These are phyloP conservation scores for Darwinula stevensoni DNA, from an alignment of 2,888 invertebrate species.

Conservation along the genomic window DNA sequence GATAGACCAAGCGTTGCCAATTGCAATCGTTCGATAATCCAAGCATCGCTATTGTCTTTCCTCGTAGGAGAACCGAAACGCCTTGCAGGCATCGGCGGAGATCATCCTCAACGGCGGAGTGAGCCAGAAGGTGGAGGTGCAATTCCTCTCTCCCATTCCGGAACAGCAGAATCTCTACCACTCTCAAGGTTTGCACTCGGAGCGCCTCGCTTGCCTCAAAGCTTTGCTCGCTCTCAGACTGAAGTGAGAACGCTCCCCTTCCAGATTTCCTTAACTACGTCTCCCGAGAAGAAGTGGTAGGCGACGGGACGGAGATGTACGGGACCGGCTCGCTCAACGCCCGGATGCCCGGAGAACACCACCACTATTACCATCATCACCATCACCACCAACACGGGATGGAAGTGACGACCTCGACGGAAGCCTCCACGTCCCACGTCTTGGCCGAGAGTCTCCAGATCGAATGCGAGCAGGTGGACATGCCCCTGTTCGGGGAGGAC, in stretches of 20 bases:
- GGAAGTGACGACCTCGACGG: not conserved
- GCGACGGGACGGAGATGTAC: not conserved
- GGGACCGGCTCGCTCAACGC: no score
- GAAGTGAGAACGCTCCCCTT: no score
- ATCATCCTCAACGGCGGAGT: conserved; percentile 26
- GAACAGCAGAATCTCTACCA: no score
- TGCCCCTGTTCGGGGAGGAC: not conserved
- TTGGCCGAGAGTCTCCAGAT: not conserved
- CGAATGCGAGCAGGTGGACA: conserved; percentile 1
- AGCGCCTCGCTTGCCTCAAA: no score
- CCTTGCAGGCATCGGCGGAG: conserved; percentile 23
- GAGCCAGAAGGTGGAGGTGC: conserved; percentile 27
- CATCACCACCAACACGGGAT: conserved; percentile 1
- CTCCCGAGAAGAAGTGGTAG: not conserved
- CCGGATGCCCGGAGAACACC: not conserved
- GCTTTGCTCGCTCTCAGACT: no score
- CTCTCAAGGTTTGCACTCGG: no score
- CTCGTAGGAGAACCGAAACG: not conserved
- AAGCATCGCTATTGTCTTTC: no score
- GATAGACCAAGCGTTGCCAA: no score
- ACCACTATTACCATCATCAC: not conserved
- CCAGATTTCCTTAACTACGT: not conserved
- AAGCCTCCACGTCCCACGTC: not conserved
- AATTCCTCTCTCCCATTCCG: conserved; percentile 15
- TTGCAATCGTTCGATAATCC: no score